Conservation (phyloP, 2,797 vertebrate genomes). For the Argyrosomus regius region DNA sequence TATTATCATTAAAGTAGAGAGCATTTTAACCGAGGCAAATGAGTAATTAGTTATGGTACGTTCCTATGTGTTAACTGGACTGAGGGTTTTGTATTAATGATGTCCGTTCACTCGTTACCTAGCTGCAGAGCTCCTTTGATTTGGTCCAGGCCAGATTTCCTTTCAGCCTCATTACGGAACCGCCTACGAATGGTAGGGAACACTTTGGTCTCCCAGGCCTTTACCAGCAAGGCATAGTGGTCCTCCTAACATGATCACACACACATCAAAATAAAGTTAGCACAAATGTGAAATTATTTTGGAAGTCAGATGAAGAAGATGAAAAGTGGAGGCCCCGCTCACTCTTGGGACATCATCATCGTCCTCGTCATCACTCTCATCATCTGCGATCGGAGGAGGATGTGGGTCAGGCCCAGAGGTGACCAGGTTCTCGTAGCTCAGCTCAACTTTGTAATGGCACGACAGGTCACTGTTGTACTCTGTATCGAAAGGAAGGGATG, state of each 20-base stretch:
- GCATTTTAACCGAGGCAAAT: background rate
- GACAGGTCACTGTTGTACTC: conserved; percentile 97
- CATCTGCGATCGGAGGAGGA: conserved; percentile 94
- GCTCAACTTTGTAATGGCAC: conserved; percentile 95
- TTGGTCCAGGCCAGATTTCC: conserved; percentile 98
- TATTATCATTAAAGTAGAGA: background rate
- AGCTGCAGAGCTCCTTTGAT: conserved; percentile 98
- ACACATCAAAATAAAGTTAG: background rate
- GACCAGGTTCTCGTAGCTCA: conserved; percentile 97
- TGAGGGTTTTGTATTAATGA: background rate
- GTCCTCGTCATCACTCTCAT: conserved; percentile 97
- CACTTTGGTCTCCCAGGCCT: conserved; percentile 99
- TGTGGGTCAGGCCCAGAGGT: conserved; percentile 96
- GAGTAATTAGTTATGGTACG: background rate
- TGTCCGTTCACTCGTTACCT: conserved; percentile 81
- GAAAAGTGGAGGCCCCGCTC: conserved; percentile 41
- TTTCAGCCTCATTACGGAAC: conserved; percentile 98
- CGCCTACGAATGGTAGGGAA: conserved; percentile 97
- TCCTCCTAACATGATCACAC: conserved; percentile 89
- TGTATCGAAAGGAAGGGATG: conserved; percentile 69
- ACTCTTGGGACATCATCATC: conserved; percentile 97
- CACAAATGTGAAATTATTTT: background rate
- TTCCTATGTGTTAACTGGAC: background rate
- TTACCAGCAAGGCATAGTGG: conserved; percentile 96
- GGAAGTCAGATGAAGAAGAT: background rate